Base-by-base conservation (phyloP, 2,113 vertebrate genomes). In the Meles meles region DNA sequence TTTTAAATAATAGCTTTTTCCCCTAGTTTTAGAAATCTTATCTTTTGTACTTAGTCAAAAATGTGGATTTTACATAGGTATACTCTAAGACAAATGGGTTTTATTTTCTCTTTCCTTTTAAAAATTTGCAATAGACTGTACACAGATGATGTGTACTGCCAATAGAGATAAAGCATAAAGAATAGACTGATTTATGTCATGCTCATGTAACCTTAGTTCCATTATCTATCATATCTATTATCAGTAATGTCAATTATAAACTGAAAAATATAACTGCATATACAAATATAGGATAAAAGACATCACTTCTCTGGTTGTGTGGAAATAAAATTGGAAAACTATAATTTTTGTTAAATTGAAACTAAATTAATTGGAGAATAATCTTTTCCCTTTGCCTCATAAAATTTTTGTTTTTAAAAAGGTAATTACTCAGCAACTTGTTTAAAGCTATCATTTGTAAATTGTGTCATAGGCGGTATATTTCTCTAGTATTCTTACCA, bases 351-450 rank as follows among this genome's bases (percentile, higher is more conserved):
- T 89, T 74, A 96, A 87, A 93, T 94, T 84, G 27, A 88, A 92
- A 90, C 5, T 79, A 55, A 93, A 67, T 87, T 84, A 76, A 85
- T 47, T 94, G 12, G 14, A 85, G 31, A 61, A 88, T 93, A 87
- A 49, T 90, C 23, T 85, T 82, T 93, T 81, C 2, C 18, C 89
- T 87, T 95, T 84, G 39, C 21, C 31, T 94, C 42, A 85, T 74
- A 76, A 76, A 93, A 95, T 69, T 90, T 96, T 49, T 69, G 29
- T 55, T 94, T 95, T 90, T 72, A 9, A 79, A 71, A 86, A 79
- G 23, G 34, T 87, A 92, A 81, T 74, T 88, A 52, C 29, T 89
- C 37, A 83, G 47, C 29, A 69, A 65, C 31, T 93, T 87, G 23
- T 84, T 90, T 93, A 84, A 86, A 71, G 9, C 3, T 2, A 80